Evolutionary conservation across 2,113 vertebrate species (phyloP).

Genomic region (Isichthys henryi): DNA sequence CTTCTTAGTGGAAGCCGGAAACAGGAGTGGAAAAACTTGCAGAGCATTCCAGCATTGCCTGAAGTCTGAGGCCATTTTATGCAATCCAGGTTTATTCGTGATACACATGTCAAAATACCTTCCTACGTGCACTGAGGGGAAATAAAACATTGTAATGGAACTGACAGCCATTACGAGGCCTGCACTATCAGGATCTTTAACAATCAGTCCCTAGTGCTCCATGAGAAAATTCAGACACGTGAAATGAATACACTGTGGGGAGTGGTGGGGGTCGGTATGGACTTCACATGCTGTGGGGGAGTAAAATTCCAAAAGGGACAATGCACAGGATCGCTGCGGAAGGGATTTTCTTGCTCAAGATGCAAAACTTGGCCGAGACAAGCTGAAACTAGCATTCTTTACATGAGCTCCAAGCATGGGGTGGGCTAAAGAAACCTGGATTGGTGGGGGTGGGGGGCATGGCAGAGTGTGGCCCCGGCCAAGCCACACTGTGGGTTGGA

Average conservation of each 20-base stretch:
- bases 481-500: neutral
- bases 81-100: neutral
- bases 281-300: neutral
- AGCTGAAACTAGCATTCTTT: slow-evolving; percentile 5
- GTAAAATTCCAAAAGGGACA: neutral
- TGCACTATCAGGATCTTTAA: neutral
- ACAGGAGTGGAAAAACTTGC: neutral
- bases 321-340: neutral
- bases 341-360: neutral
- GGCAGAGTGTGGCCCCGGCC: neutral
- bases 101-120: neutral
- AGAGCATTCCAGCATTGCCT: neutral
- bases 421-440: neutral
- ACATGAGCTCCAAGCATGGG: neutral
- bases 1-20: neutral
- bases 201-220: neutral
- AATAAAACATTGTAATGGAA: neutral
- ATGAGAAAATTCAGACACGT: neutral
- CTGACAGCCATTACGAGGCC: neutral
- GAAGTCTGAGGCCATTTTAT: neutral
- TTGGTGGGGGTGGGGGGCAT: neutral
- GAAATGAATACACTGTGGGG: neutral
- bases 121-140: neutral
- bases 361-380: too few species aligned
- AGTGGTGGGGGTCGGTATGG: neutral